Conservation (phyloP, 2,797 vertebrate species). For the Rhabdomys pumilio region DNA sequence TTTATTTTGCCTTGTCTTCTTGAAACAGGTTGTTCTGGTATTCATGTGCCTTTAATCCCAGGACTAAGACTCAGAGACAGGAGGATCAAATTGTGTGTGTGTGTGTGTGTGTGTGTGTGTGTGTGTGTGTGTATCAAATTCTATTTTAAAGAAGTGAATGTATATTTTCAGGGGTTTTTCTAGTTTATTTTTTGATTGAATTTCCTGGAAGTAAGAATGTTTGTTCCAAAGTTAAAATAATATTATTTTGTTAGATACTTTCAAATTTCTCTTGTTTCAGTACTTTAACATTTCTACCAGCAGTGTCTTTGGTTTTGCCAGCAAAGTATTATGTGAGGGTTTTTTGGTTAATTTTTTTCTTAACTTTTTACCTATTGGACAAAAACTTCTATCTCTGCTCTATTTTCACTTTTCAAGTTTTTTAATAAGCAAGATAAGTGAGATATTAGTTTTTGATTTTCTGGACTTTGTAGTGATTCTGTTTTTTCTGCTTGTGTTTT, state of each 20-base stretch:
- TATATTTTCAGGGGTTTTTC: conserved; percentile 64
- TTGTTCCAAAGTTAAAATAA: conserved; percentile 57
- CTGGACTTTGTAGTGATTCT: conserved; percentile 75
- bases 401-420: conserved; percentile 58
- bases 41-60: not conserved
- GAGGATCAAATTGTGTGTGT: not conserved
- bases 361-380: conserved; percentile 54
- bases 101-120: too few relatives aligned
- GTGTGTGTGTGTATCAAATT: too few relatives aligned
- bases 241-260: conserved; percentile 34
- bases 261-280: conserved; percentile 10
- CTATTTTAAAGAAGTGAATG: conserved; percentile 32
- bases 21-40: not conserved
- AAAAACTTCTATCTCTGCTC: not conserved
- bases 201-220: conserved; percentile 41
- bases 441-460: conserved; percentile 41
- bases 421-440: conserved; percentile 58
- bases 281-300: conserved; percentile 42
- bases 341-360: not conserved
- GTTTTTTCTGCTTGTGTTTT: conserved; percentile 79
- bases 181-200: conserved; percentile 60
- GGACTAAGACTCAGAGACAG: not conserved
- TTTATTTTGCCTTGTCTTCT: not conserved
- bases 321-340: conserved; percentile 11
- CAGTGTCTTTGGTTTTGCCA: conserved; percentile 36